Percentiles rank a stretch among this genome's conserved stretches.
Evolutionary conservation across 2,888 invertebrate genomes (phyloP).

Genomic region (Drosophila nr. fundita): DNA sequence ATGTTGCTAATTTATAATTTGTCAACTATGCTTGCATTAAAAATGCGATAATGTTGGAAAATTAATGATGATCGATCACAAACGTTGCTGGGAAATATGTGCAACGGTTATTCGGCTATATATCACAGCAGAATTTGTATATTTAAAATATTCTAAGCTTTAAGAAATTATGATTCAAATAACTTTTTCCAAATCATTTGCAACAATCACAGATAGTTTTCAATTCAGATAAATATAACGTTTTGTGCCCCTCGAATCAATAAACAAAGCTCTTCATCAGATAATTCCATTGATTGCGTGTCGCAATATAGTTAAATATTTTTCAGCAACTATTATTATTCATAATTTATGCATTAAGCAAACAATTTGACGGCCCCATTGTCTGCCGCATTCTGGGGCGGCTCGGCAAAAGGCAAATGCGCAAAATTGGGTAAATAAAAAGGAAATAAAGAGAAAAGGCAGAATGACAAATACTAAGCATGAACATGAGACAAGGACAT

Average conservation of each 20-base stretch:
- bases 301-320: slow-evolving; percentile 19
- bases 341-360: slow-evolving; percentile 38
- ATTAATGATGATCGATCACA: background rate
- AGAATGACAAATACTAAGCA: slow-evolving; percentile 39
- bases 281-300: slow-evolving; percentile 33
- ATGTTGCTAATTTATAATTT: slow-evolving; percentile 3
- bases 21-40: background rate
- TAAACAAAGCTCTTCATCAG: slow-evolving; percentile 22
- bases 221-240: background rate
- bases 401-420: slow-evolving; percentile 56
- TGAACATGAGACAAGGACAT: slow-evolving; percentile 30
- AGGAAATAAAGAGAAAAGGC: slow-evolving; percentile 13
- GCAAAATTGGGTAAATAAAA: slow-evolving; percentile 36
- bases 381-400: slow-evolving; percentile 18
- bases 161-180: background rate
- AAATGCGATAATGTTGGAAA: background rate
- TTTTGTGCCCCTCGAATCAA: slow-evolving; percentile 20
- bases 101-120: background rate
- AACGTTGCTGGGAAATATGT: background rate
- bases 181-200: background rate
- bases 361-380: slow-evolving; percentile 40
- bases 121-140: background rate
- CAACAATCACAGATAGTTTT: background rate
- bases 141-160: background rate
- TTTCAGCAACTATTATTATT: slow-evolving; percentile 30